Evolutionary conservation across 2,113 vertebrate genomes (phyloP).

Genomic region (Columba livia): DNA sequence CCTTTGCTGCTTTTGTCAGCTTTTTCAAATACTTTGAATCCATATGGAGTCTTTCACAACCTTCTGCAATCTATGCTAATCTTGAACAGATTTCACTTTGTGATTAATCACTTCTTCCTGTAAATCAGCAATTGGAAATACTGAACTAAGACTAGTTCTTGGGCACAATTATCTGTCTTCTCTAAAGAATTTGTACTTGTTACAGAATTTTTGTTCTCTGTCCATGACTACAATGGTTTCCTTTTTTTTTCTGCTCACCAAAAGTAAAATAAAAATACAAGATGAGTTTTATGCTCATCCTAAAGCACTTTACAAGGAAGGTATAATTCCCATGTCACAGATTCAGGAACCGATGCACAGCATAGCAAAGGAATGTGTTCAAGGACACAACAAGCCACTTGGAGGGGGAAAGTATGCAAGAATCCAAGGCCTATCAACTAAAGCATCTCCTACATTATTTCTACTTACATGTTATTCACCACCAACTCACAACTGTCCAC

Average conservation of each 20-base stretch:
- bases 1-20: background rate
- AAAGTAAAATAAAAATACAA: background rate
- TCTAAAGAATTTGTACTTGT: background rate
- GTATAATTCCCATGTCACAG: background rate
- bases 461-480: background rate
- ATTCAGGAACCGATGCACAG: background rate
- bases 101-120: slow-evolving; percentile 28
- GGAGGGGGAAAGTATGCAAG: background rate
- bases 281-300: background rate
- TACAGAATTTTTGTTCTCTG: background rate
- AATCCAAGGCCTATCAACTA: background rate
- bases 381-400: background rate
- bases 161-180: background rate
- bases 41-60: slow-evolving; percentile 20
- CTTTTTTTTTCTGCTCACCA: background rate
- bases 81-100: slow-evolving; percentile 9
- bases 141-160: background rate
- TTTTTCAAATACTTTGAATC: background rate
- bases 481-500: background rate
- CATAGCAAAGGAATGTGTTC: background rate
- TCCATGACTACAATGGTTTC: background rate
- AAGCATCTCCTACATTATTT: background rate
- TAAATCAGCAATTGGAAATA: background rate
- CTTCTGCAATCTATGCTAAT: slow-evolving; percentile 32
- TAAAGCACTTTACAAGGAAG: background rate